Evolutionary conservation across 2,888 invertebrate genomes (phyloP), one percentile per base, ranked within the genome.

Genomic region (Bugula neritina): DNA sequence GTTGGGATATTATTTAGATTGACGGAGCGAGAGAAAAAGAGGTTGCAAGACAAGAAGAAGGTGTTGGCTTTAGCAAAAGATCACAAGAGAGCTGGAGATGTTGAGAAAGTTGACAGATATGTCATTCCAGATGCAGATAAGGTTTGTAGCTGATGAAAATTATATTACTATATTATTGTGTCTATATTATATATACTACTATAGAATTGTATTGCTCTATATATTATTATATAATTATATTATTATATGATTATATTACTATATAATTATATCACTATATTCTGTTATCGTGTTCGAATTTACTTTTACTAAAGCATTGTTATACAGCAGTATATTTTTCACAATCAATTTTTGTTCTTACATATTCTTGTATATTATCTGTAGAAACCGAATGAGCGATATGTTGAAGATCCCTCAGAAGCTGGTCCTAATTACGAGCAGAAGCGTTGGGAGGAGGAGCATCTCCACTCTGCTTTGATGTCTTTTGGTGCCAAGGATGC

Each of bases 371-470:
- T 43, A 10, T 43, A 10, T n/a, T 58, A n/a, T 71, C 54, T 69
- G 52, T 70, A 78, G 76, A 81, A 82, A 75, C 79, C 80, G 0
- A 74, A 77, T 31, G 82, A 83, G n/a, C 77, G 78, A 63, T 84
- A 83, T 73, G 80, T 81, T 25, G 84, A 84, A 35, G 93, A 93
- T 84, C 92, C 93, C 77, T 87, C 89, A 76, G 95, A 97, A 82
- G 90, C 84, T 73, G 84, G 84, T 31, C 86, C 86, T 1, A 86
- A 87, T 76, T 86, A 85, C 54, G 88, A 89, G 75, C 88, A 88
- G 84, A 90, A 90, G 77, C 94, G 94, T 87, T 99, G 98, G 98
- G 98, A 99, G 84, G 93, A 95, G 73, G 97, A 97, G 82, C 94
- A 96, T 84, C 90, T 98, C 86, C 91, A 91, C 71, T 92, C 93